phyloP scores from a whole-genome alignment of 92 coral and sea anemone species.

The Siderastrea radians region DNA sequence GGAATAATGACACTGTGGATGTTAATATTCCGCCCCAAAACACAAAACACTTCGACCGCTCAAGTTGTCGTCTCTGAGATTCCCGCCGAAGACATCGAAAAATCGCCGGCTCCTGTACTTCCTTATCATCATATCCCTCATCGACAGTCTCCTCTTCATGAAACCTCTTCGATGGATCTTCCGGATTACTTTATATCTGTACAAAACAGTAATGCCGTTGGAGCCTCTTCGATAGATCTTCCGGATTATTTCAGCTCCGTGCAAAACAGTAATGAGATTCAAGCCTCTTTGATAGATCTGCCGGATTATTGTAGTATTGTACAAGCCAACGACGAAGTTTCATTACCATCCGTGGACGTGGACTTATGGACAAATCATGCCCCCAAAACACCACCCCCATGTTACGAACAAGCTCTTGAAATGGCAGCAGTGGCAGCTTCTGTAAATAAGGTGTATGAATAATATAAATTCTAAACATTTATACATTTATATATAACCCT shows the following conservation, averaged over 20 bases:
- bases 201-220: not conserved
- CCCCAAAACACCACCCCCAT: slow-evolving; percentile 59
- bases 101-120: slow-evolving; percentile 62
- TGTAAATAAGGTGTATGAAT: not conserved
- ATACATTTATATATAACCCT: too few species aligned
- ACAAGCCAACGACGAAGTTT: not conserved
- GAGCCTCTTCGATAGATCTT: not conserved
- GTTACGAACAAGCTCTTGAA: slow-evolving; percentile 22
- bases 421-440: slow-evolving; percentile 18
- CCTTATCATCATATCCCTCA: slow-evolving; percentile 18
- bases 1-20: not conserved
- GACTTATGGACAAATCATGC: not conserved
- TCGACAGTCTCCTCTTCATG: not conserved
- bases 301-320: slow-evolving; percentile 4
- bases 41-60: slow-evolving; percentile 4
- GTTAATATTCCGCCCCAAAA: slow-evolving; percentile 26
- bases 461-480: too few species aligned
- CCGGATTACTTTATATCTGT: slow-evolving; percentile 13
- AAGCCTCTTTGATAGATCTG: not conserved
- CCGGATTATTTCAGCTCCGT: slow-evolving; percentile 22
- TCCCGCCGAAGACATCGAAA: slow-evolving; percentile 70
- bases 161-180: not conserved
- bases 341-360: not conserved
- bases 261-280: not conserved
- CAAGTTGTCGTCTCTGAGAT: slow-evolving; percentile 70